These are phyloP conservation scores for Spheniscus mendiculus DNA, from an alignment of 2,113 vertebrate species.

Conservation along the genomic window DNA sequence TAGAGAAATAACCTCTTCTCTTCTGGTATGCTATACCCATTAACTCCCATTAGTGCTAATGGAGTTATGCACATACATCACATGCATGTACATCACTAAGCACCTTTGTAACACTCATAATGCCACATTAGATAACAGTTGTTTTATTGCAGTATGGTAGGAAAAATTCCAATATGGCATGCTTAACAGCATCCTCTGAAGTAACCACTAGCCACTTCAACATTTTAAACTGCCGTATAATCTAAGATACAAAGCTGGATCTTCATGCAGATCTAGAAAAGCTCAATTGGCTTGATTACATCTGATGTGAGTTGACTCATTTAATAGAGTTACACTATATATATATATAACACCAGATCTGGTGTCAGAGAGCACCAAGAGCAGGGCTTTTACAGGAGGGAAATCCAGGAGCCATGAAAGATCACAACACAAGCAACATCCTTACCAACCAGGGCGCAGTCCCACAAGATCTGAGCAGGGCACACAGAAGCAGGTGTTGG, in stretches of 20 bases:
- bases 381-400: background rate
- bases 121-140: background rate
- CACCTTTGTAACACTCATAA: background rate
- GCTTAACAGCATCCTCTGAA: background rate
- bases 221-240: background rate
- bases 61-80: constrained; percentile 19
- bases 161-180: background rate
- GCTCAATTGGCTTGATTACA: background rate
- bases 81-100: background rate
- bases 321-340: background rate
- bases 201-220: background rate
- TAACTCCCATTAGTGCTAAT: constrained; percentile 55
- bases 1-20: constrained; percentile 12
- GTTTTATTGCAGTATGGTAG: background rate
- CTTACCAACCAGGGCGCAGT: background rate
- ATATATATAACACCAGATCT: background rate
- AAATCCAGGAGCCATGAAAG: background rate
- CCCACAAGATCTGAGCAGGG: background rate
- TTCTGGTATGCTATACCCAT: background rate
- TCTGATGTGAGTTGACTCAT: background rate
- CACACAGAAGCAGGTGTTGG: background rate
- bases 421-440: background rate
- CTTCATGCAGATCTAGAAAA: background rate
- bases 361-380: background rate
- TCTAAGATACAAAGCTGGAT: background rate